These are phyloP conservation scores for Arbacia lixula DNA, from an alignment of 53 echinoderm and acorn worm species.

Conservation along the genomic window DNA sequence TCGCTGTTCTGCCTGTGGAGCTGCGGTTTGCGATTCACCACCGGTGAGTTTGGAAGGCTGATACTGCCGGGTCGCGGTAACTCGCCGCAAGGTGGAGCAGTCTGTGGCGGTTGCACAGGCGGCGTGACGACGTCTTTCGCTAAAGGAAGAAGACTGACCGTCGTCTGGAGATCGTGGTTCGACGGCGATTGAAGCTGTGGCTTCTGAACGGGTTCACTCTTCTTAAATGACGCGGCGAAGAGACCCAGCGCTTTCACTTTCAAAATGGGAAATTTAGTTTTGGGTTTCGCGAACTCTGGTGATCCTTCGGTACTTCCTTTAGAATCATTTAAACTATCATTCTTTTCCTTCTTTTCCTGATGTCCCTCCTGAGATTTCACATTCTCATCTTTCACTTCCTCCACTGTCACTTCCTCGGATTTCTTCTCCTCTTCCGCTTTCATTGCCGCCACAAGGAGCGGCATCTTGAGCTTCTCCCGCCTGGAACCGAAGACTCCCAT, in stretches of 20 bases:
- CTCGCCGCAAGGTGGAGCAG: neutral
- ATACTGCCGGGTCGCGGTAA: constrained; percentile 33
- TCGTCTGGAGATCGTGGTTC: neutral
- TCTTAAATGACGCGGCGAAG: constrained; percentile 68
- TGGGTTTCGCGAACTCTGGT: constrained; percentile 33
- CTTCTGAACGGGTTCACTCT: neutral
- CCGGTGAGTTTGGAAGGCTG: constrained; percentile 51
- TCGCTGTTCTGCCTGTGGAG: constrained; percentile 35
- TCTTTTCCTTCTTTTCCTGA: neutral
- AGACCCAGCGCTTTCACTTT: constrained; percentile 81
- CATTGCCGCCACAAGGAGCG: neutral
- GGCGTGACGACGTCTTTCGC: neutral
- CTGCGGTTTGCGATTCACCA: constrained; percentile 16
- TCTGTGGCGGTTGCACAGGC: neutral
- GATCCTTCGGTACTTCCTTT: neutral
- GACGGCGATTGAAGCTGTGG: neutral
- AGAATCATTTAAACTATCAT: neutral
- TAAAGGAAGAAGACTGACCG: too few relatives aligned
- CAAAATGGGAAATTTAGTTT: constrained; percentile 59
- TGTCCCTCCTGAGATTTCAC: neutral
- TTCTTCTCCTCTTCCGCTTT: neutral
- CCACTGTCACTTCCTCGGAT: neutral
- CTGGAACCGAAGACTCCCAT: constrained; percentile 2
- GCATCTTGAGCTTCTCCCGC: constrained; percentile 5
- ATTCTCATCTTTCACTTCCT: neutral